phyloP scores from a whole-genome alignment of 1,140 invertebrate genomes.

The Uloborus diversus region DNA sequence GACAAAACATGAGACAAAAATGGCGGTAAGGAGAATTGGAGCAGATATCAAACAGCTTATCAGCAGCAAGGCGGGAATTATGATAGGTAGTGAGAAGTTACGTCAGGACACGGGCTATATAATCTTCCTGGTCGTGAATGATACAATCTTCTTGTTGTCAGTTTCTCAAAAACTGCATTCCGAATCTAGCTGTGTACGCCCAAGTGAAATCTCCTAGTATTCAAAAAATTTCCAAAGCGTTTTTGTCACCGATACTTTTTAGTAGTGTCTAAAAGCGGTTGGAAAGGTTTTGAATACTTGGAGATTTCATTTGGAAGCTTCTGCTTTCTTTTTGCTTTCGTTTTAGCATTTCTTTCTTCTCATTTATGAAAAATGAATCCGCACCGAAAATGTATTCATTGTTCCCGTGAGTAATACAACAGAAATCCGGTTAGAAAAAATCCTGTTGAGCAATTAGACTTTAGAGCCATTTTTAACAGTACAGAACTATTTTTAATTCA shows the following conservation, averaged over 20 bases:
- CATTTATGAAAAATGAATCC: constrained; percentile 8
- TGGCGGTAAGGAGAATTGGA: neutral
- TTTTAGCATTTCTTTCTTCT: neutral
- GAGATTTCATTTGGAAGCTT: constrained; percentile 1
- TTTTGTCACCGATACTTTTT: neutral
- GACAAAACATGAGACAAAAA: too few species aligned
- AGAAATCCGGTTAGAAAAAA: neutral
- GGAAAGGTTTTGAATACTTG: constrained; percentile 40
- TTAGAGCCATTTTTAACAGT: neutral
- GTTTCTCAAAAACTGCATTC: neutral
- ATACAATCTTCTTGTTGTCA: neutral
- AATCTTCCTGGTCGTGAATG: neutral
- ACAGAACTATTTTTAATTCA: neutral
- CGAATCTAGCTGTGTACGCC: neutral
- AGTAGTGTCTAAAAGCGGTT: neutral
- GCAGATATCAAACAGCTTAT: neutral
- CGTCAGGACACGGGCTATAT: neutral
- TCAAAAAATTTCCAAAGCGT: constrained; percentile 6
- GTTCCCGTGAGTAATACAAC: constrained; percentile 18
- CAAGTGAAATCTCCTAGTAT: constrained; percentile 5
- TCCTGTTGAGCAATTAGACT: neutral
- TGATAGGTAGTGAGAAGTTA: neutral
- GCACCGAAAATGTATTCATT: constrained; percentile 11
- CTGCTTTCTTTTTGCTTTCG: neutral
- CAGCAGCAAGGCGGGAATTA: neutral